phyloP scores from a whole-genome alignment of 2,888 invertebrate genomes.

The Neria commutata region DNA sequence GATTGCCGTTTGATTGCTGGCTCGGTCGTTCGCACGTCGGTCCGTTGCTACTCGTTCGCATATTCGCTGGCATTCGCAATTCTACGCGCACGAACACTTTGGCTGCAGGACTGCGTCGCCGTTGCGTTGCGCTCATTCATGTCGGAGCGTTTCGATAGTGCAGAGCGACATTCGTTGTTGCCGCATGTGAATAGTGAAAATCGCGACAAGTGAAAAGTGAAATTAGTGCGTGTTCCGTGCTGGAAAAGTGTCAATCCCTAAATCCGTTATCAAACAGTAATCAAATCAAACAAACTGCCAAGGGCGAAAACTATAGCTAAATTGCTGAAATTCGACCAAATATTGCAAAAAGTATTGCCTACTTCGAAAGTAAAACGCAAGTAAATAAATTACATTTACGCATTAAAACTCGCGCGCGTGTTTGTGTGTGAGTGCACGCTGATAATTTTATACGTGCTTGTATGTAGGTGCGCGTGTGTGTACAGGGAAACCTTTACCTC shows the following conservation, averaged over 20 bases:
- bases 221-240: neutral
- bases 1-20: neutral
- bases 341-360: neutral
- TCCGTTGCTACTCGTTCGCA: neutral
- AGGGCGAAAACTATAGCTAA: too few species aligned
- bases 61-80: slow-evolving; percentile 1
- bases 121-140: slow-evolving; percentile 22
- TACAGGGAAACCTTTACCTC: too few species aligned
- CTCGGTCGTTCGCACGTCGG: neutral
- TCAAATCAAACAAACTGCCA: too few species aligned
- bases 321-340: neutral
- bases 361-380: too few species aligned
- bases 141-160: slow-evolving; percentile 21
- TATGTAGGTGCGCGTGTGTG: neutral
- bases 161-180: slow-evolving; percentile 5
- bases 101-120: slow-evolving; percentile 4
- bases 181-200: slow-evolving; percentile 4
- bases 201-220: too few species aligned
- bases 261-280: neutral
- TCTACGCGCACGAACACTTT: slow-evolving; percentile 19
- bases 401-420: neutral
- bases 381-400: neutral
- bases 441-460: neutral
- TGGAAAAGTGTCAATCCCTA: neutral
- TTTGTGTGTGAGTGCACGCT: neutral